Evolutionary conservation across 1,140 invertebrate genomes (phyloP).

Genomic region (Magallana ariakensis): DNA sequence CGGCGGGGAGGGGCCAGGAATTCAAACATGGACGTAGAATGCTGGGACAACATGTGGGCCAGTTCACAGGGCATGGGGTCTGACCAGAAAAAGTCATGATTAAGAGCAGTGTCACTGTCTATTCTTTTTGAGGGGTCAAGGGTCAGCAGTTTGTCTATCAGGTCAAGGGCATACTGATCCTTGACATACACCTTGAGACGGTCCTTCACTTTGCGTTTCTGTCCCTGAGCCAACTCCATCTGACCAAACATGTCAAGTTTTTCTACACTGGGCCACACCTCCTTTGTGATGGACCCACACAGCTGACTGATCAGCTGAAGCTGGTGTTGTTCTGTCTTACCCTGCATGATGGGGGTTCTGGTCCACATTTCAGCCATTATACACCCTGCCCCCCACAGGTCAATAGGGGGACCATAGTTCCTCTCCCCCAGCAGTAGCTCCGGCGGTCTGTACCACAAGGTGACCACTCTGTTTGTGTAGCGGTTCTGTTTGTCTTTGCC

Average conservation of each 20-base stretch:
- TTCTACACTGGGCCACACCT: slow-evolving; percentile 96
- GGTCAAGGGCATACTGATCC: slow-evolving; percentile 94
- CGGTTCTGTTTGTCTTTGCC: slow-evolving; percentile 91
- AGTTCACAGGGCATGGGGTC: slow-evolving; percentile 95
- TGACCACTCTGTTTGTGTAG: slow-evolving; percentile 98
- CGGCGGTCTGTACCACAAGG: slow-evolving; percentile 98
- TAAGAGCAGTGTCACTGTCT: slow-evolving; percentile 94
- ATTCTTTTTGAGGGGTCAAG: slow-evolving; percentile 94
- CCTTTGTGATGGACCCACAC: slow-evolving; percentile 96
- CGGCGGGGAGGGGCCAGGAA: slow-evolving; percentile 90
- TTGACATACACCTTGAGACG: slow-evolving; percentile 94
- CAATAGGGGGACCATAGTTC: slow-evolving; percentile 95
- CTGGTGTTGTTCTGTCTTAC: slow-evolving; percentile 97
- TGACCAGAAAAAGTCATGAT: slow-evolving; percentile 99
- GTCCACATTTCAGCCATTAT: slow-evolving; percentile 99
- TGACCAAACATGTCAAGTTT: slow-evolving; percentile 94
- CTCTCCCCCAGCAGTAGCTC: slow-evolving; percentile 93
- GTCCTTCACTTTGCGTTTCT: slow-evolving; percentile 95
- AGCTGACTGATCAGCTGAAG: slow-evolving; percentile 96
- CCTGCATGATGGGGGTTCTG: slow-evolving; percentile 88
- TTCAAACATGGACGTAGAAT: slow-evolving; percentile 97
- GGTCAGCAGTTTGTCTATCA: slow-evolving; percentile 94
- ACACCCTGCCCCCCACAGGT: slow-evolving; percentile 99
- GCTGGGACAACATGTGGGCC: slow-evolving; percentile 94
- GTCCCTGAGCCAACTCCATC: slow-evolving; percentile 93